Conservation (phyloP, 2,113 vertebrate genomes). For the Chionis minor region DNA sequence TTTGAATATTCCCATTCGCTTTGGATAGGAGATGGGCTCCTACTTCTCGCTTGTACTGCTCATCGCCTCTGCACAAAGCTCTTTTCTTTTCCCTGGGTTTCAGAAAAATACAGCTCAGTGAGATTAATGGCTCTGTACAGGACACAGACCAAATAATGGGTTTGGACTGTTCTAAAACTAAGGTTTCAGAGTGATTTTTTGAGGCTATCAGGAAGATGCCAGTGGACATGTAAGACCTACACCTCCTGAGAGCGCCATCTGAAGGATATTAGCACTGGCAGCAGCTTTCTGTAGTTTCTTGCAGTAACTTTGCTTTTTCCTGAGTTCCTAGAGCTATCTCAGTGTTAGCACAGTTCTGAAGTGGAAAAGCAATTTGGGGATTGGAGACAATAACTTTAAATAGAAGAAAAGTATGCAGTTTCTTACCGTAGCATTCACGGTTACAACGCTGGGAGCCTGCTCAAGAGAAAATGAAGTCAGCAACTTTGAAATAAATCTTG, state of each 20-base stretch:
- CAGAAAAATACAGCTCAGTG: neutral
- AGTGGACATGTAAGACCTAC: neutral
- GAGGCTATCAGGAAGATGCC: neutral
- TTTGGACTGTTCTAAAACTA: neutral
- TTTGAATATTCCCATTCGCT: neutral
- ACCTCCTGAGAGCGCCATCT: neutral
- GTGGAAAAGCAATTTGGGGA: neutral
- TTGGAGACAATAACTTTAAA: neutral
- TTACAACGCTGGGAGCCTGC: neutral
- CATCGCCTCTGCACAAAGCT: neutral
- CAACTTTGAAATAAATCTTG: neutral
- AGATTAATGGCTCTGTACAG: neutral
- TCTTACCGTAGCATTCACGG: neutral
- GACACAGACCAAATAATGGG: neutral
- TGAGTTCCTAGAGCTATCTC: neutral
- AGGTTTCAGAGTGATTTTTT: neutral
- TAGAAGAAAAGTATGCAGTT: neutral
- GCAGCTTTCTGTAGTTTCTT: neutral
- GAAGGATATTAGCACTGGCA: neutral
- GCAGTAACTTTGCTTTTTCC: neutral
- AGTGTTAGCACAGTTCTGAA: neutral
- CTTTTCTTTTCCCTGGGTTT: neutral
- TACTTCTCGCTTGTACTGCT: neutral
- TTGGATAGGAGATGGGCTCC: neutral
- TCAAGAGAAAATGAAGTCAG: neutral